phyloP scores from a whole-genome alignment of 2,113 vertebrate species.

The Speoplatyrhinus poulsoni region DNA sequence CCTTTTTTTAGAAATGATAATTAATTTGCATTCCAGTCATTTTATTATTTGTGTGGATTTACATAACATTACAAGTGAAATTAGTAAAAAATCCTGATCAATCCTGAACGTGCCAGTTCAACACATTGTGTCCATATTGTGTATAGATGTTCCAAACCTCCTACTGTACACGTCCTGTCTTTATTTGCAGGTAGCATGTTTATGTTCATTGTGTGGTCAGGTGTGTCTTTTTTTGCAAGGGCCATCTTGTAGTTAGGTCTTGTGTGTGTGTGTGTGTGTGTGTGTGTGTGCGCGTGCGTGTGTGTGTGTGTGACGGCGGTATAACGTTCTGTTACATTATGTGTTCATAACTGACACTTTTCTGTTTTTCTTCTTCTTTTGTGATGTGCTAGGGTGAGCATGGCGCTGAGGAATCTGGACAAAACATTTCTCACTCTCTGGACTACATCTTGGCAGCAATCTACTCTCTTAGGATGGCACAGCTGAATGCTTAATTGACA shows the following conservation, averaged over 20 bases:
- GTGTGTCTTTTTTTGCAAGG: neutral
- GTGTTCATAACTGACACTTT: constrained; percentile 16
- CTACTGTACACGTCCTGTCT: too few species aligned
- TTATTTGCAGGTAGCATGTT: neutral
- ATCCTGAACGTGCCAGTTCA: too few species aligned
- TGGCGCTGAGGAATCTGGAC: constrained; percentile 22
- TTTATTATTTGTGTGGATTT: too few species aligned
- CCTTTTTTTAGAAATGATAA: neutral
- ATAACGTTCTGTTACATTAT: neutral
- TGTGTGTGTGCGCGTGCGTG: neutral
- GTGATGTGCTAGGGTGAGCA: constrained; percentile 43
- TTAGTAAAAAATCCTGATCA: too few species aligned
- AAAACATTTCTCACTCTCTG: constrained; percentile 3
- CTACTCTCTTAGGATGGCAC: neutral
- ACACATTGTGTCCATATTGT: too few species aligned
- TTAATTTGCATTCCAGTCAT: neutral
- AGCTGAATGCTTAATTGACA: constrained; percentile 19
- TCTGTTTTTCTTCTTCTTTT: neutral
- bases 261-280: constrained; percentile 3
- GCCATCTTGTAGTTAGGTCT: neutral
- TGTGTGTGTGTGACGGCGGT: neutral
- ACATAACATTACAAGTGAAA: too few species aligned
- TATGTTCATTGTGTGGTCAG: neutral
- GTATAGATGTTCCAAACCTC: too few species aligned
- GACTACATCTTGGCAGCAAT: neutral